phyloP scores from a whole-genome alignment of 2,113 vertebrate genomes.

The Baryphthengus martii region DNA sequence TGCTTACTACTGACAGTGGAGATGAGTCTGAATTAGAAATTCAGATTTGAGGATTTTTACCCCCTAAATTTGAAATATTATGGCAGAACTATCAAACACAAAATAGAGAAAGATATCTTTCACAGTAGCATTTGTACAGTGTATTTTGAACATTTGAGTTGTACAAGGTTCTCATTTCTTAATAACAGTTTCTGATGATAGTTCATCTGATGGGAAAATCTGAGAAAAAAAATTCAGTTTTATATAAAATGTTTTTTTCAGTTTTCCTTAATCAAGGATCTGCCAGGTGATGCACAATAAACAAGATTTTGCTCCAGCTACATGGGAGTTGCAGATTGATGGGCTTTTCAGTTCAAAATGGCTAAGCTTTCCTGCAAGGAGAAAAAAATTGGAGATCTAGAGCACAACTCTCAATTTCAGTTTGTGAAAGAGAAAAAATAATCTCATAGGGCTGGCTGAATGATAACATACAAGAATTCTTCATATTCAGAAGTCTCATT shows the following conservation, averaged over 20 bases:
- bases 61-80: background rate
- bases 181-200: background rate
- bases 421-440: background rate
- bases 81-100: background rate
- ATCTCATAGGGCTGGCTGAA: background rate
- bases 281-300: background rate
- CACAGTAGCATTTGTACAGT: background rate
- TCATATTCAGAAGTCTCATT: background rate
- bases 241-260: background rate
- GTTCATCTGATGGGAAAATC: background rate
- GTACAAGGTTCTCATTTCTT: background rate
- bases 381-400: background rate
- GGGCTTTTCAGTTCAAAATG: slow-evolving; percentile 18
- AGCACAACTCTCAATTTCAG: background rate
- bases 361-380: background rate
- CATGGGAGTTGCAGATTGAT: background rate
- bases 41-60: background rate
- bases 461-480: background rate
- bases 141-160: background rate
- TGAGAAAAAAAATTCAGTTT: background rate
- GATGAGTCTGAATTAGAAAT: background rate
- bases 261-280: background rate
- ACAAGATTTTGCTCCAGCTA: background rate
- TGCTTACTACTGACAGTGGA: background rate
- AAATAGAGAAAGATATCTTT: background rate